Conservation (phyloP, 2,797 vertebrate genomes). For the Perodicticus potto region DNA sequence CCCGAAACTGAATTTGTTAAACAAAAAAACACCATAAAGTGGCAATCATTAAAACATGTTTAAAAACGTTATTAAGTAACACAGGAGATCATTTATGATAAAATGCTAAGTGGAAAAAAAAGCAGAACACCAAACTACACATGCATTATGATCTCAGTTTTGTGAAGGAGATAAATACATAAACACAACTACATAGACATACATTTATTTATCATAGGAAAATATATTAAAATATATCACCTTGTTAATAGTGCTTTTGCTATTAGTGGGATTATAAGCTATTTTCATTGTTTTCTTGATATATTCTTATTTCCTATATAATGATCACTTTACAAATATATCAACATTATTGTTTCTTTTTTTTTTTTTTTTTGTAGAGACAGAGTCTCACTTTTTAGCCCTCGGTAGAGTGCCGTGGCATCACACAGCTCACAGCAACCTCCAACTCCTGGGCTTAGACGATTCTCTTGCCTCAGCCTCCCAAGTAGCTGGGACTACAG, state of each 20-base stretch:
- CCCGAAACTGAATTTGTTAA: background rate
- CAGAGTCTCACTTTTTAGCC: no score
- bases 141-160: background rate
- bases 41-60: background rate
- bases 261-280: background rate
- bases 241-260: slow-evolving; percentile 11
- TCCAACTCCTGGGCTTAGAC: no score
- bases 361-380: no score
- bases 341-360: background rate
- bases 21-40: slow-evolving; percentile 39
- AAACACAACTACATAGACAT: background rate
- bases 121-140: background rate
- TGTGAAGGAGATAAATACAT: background rate
- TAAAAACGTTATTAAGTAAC: background rate
- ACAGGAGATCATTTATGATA: background rate
- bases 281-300: slow-evolving; percentile 13
- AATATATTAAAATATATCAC: background rate
- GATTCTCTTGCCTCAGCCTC: no score
- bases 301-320: slow-evolving; percentile 16
- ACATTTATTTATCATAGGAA: background rate
- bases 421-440: no score
- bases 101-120: slow-evolving; percentile 49
- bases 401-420: no score
- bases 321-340: slow-evolving; percentile 39
- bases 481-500: no score